Base-by-base conservation (phyloP, 1,140 invertebrate genomes). In the Lucilia cuprina region DNA sequence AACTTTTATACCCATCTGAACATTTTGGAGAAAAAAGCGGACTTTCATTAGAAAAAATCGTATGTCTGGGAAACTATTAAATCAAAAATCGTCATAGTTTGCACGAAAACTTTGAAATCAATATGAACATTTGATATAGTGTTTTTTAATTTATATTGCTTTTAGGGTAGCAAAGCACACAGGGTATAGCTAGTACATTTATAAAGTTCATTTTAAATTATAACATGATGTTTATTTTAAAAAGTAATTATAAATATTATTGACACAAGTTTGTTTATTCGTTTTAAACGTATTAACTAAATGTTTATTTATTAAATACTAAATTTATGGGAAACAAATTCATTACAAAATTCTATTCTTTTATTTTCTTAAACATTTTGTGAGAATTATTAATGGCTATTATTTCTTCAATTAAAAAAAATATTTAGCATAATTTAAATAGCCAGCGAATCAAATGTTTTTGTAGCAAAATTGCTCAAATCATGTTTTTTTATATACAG, bases 241-340 rank as follows among this genome's bases (percentile, higher is more conserved):
- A 49, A 80, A 80, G 77, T 50, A 80, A 80, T 50, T 80, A 49
- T 21, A 80, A 70, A 25, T 21, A 80, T 80, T 80, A 80, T 80
- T 80, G 41, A 80, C 77, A 80, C 77, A 80, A 49, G 12, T 47
- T 5, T 80, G 41, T 80, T 80, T 80, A 80, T 80, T 41, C 49
- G 7, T 0, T 70, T 41, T 41, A 41, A 41, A 30, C 14, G 35
- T 1, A 41, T 50, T 19, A 80, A 80, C n/a, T 13, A 21, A 80
- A 49, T 80, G 77, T 80, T 80, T 80, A 80, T 80, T 80, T 80
- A 80, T 80, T 49, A 49, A 80, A 80, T 21, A 49, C 77, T 19
- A 49, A 80, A 80, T 80, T 80, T 21, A 80, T 80, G 19, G n/a
- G 19, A 8, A 77, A 49, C 2, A 30, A 19, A 21, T 78, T 78